These are phyloP conservation scores for Philaethria dido DNA, from an alignment of 2,888 invertebrate genomes.

Conservation along the genomic window DNA sequence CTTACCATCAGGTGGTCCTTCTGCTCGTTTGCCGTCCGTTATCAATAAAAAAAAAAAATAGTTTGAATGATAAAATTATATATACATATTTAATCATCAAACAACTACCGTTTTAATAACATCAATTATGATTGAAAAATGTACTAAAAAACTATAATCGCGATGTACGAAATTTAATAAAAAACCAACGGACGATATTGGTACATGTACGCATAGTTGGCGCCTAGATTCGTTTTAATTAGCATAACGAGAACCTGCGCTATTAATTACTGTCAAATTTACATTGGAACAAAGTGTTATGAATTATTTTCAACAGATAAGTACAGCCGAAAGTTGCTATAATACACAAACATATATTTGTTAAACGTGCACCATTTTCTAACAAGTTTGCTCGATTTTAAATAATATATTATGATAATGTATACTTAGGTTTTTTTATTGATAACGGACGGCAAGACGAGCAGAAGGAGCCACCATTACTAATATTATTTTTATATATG, in stretches of 20 bases:
- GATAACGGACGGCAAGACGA: too few species aligned
- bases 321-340: neutral
- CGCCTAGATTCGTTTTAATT: slow-evolving; percentile 33
- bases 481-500: too few species aligned
- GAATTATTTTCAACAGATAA: neutral
- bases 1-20: too few species aligned
- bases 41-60: too few species aligned
- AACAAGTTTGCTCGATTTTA: neutral
- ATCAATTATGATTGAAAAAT: neutral
- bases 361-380: slow-evolving; percentile 8
- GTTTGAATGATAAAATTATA: too few species aligned
- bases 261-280: slow-evolving; percentile 31
- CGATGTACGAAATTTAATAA: neutral
- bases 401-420: slow-evolving; percentile 2
- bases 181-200: slow-evolving; percentile 3
- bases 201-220: slow-evolving; percentile 11
- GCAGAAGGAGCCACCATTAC: too few species aligned
- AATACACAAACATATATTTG: slow-evolving; percentile 7
- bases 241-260: slow-evolving; percentile 26
- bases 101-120: slow-evolving; percentile 8
- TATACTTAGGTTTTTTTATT: neutral
- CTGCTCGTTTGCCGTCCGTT: too few species aligned
- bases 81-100: too few species aligned
- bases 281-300: slow-evolving; percentile 19
- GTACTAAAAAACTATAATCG: neutral